A percentile compares a stretch with the other conserved stretches of the same genome.
phyloP scores from a whole-genome alignment of 2,888 invertebrate species.

The Melangyna quadrimaculata region DNA sequence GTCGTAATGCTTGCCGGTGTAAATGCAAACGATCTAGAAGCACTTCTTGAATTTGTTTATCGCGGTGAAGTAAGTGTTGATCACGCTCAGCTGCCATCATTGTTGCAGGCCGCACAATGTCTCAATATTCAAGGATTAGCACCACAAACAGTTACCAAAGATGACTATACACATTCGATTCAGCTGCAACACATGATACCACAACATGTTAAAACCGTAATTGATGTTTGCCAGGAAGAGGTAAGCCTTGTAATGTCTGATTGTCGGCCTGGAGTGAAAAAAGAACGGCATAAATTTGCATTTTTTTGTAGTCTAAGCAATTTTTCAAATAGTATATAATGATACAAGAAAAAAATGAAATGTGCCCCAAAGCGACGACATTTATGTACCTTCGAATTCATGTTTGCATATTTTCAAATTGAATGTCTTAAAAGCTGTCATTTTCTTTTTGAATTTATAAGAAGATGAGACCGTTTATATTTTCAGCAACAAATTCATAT shows the following conservation, averaged over 20 bases:
- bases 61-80: constrained; percentile 85
- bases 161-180: constrained; percentile 81
- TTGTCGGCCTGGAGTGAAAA: no score
- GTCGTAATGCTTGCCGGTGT: constrained; percentile 86
- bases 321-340: no score
- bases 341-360: no score
- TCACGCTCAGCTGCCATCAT: constrained; percentile 84
- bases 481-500: no score
- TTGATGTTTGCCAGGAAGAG: constrained; percentile 73
- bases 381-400: no score
- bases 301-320: no score
- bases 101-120: constrained; percentile 85
- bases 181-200: constrained; percentile 81
- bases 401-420: no score
- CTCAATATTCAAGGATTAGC: constrained; percentile 84
- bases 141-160: constrained; percentile 82
- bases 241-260: constrained; percentile 16
- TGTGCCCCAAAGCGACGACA: no score
- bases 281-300: no score
- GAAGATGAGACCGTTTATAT: no score
- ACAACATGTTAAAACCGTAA: constrained; percentile 78
- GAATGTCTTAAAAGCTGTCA: no score
- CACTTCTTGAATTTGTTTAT: constrained; percentile 85
- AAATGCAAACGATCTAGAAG: constrained; percentile 84
- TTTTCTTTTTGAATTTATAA: no score